Evolutionary conservation across 1,140 invertebrate genomes (phyloP), one percentile per base, ranked within the genome.

Genomic region (Choristoneura fumiferana): DNA sequence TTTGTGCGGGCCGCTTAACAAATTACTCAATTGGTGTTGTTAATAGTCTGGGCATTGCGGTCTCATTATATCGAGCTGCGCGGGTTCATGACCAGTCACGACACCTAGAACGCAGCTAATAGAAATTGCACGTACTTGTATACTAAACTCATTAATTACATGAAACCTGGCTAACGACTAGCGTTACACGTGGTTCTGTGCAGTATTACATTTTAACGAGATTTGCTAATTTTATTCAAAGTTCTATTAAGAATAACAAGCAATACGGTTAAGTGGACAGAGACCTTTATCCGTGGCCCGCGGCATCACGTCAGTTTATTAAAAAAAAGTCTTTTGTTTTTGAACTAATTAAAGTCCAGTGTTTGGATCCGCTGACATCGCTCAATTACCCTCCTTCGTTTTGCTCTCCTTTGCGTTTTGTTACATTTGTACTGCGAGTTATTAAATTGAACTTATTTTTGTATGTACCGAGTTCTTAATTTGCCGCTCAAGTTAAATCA

Each of bases 21-120:
- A 84, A 84, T 82, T 74, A 69, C 76, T 82, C 81, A 76, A 84
- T 84, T 79, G 74, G 60, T 66, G 74, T 81, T 75, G 77, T 84
- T 84, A 82, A 84, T 82, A 72, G 81, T 73, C 59, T 36, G 58
- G 59, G 58, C 64, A 63, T 66, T 49, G 66, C 63, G 64, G 71
- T 58, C 69, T 78, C 65, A 74, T 75, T 77, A 74, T 69, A 66
- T 49, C 58, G 57, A 62, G 57, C 60, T 39, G 37, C 6, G 55
- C 43, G n/a, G 57, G 63, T 55, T 58, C 56, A 57, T 52, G 52
- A 38, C 45, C 40, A 68, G 71, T 76, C 73, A 78, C 76, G 71
- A 74, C 58, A 60, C 60, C 58, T 60, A 52, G 53, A 58, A 45
- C 49, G 4, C 36, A 52, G 52, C 43, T 34, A 62, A 67, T 64